Evolutionary conservation across 2,888 invertebrate genomes (phyloP), one percentile per base, ranked within the genome.

Genomic region (Patella depressa): DNA sequence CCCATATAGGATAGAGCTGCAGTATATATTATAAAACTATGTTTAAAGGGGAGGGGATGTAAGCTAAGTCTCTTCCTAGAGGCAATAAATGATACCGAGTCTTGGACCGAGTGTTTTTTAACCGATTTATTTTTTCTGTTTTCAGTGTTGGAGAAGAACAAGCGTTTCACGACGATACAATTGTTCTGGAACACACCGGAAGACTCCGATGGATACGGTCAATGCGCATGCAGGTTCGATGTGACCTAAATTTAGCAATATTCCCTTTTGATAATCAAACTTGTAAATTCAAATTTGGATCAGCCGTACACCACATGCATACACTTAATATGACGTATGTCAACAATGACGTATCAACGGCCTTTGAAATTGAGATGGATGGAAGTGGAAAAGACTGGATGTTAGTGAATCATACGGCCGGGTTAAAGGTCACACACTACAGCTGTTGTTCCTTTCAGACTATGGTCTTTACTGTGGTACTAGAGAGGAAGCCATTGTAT

Each of bases 241-340:
- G 93, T 83, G 88, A 89, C 75, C 97, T 98, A 89, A 96, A 98
- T 91, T 97, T 98, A 1, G 96, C 97, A 88, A 97, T 96, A 92
- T 98, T 98, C 91, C 98, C 98, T 0, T 98, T 97, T 89, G 98
- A 98, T 90, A 96, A 96, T 89, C 97, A 98, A 92, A 75, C 74
- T 14, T 88, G 98, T 92, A 94, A 96, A 86, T 96, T 98, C 96
- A 97, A 97, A 93, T 97, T 98, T 87, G 97, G 89, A 24, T 89
- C 97, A 24, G 98, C 97, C 97, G 91, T 91, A 4, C 92, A 92
- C 84, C 89, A 91, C 78, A 92, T 89, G 0, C 65, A 84, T 69
- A 82, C 86, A 69, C 82, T 90, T 29, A 89, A 89, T 76, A 76
- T 88, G 34, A 85, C 84, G 45, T 77, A 82, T 24, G 82, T 82